Conservation (phyloP, 2,797 vertebrate species). For the Chaenodraco wilsoni region DNA sequence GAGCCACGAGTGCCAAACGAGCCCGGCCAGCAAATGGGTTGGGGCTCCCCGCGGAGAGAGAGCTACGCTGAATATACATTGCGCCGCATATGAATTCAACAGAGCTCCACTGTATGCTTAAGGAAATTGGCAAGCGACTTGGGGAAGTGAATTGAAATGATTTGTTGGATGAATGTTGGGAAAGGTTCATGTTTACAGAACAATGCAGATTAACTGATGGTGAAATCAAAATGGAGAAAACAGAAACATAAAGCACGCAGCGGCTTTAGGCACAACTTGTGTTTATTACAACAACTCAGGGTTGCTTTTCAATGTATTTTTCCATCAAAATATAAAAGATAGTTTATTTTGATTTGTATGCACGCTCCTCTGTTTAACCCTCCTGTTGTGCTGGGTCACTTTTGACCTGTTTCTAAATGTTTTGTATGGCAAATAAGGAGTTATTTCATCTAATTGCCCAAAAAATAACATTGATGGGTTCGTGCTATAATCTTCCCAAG, state of each 20-base stretch:
- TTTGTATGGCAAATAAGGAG: no score
- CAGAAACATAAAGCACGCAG: slow-evolving; percentile 36
- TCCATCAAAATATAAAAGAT: slow-evolving; percentile 18
- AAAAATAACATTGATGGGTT: no score
- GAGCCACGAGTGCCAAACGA: slow-evolving; percentile 63
- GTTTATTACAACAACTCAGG: neutral
- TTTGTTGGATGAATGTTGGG: slow-evolving; percentile 65
- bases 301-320: neutral
- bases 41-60: slow-evolving; percentile 68
- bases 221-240: slow-evolving; percentile 52
- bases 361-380: no score
- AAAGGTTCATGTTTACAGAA: slow-evolving; percentile 65
- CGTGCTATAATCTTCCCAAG: no score
- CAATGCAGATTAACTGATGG: slow-evolving; percentile 67
- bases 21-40: slow-evolving; percentile 73
- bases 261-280: neutral
- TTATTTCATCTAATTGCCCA: no score
- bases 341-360: slow-evolving; percentile 13
- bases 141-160: slow-evolving; percentile 69
- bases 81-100: slow-evolving; percentile 70
- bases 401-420: no score
- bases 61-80: slow-evolving; percentile 74
- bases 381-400: no score
- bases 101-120: slow-evolving; percentile 67
- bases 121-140: slow-evolving; percentile 76